A percentile compares a stretch with the other conserved stretches of the same genome.
These are phyloP conservation scores for Eledone cirrhosa DNA, from an alignment of 2,888 invertebrate species.

Conservation along the genomic window DNA sequence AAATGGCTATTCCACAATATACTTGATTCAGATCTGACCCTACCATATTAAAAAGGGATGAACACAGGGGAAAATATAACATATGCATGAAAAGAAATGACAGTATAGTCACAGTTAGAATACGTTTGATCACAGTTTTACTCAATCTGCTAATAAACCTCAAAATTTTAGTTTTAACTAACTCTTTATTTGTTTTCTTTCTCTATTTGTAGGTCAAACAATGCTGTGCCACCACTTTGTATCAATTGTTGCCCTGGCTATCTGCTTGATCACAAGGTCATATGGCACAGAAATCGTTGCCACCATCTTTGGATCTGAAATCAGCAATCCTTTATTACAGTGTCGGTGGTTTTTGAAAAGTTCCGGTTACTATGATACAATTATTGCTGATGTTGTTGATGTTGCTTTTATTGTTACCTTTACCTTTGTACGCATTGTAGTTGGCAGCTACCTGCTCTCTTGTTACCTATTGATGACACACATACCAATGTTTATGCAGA, in stretches of 20 bases:
- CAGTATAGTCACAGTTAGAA: too few relatives aligned
- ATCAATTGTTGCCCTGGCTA: slow-evolving; percentile 56
- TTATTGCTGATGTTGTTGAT: slow-evolving; percentile 56
- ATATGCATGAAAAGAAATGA: too few relatives aligned
- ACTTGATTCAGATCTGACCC: too few relatives aligned
- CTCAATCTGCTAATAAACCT: too few relatives aligned
- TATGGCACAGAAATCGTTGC: slow-evolving; percentile 64
- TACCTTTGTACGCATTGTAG: slow-evolving; percentile 55
- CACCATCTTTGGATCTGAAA: slow-evolving; percentile 62
- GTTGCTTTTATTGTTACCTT: slow-evolving; percentile 60
- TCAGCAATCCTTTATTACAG: slow-evolving; percentile 65
- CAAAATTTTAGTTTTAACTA: too few relatives aligned
- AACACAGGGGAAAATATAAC: too few relatives aligned
- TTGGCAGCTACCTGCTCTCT: slow-evolving; percentile 57
- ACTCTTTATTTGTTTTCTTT: not conserved
- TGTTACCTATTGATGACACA: slow-evolving; percentile 52
- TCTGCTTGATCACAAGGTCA: slow-evolving; percentile 46
- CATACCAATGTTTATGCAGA: slow-evolving; percentile 50
- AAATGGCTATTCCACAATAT: too few relatives aligned
- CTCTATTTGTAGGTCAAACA: slow-evolving; percentile 53
- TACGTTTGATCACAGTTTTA: too few relatives aligned
- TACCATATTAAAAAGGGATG: too few relatives aligned
- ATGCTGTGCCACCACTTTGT: slow-evolving; percentile 64
- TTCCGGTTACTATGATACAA: slow-evolving; percentile 46
- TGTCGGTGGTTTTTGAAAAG: slow-evolving; percentile 63